Conservation (phyloP, 2,113 vertebrate species). For the Tichodroma muraria region DNA sequence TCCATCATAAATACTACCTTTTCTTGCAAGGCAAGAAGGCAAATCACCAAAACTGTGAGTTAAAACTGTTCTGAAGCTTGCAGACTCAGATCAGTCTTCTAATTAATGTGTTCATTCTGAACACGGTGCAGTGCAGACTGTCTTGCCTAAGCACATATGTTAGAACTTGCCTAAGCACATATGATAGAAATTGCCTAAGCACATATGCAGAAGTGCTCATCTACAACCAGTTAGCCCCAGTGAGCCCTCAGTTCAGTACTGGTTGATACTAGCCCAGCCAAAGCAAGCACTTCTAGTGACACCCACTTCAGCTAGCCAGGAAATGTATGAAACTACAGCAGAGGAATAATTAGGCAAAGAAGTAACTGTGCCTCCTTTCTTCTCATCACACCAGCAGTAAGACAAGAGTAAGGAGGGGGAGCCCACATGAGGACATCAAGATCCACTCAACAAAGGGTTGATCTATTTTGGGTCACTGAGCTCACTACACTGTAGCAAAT, state of each 20-base stretch:
- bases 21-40: neutral
- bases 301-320: neutral
- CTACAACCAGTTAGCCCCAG: neutral
- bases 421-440: rapidly evolving
- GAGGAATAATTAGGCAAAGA: neutral
- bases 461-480: neutral
- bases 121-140: neutral
- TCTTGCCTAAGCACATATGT: neutral
- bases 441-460: neutral
- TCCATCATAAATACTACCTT: neutral
- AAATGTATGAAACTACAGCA: neutral
- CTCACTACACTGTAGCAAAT: neutral
- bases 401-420: neutral
- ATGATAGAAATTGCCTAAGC: neutral
- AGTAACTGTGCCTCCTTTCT: neutral
- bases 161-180: neutral
- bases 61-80: neutral
- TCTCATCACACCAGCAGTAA: neutral
- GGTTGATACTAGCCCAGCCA: neutral
- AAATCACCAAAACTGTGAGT: neutral
- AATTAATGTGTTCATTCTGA: neutral
- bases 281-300: neutral
- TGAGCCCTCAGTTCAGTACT: neutral
- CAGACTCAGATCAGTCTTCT: neutral
- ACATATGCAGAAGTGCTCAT: neutral